Percentiles rank a stretch among this genome's conserved stretches.
These are phyloP conservation scores for Palythoa grandis DNA, from an alignment of 92 coral and sea anemone genomes.

Conservation along the genomic window DNA sequence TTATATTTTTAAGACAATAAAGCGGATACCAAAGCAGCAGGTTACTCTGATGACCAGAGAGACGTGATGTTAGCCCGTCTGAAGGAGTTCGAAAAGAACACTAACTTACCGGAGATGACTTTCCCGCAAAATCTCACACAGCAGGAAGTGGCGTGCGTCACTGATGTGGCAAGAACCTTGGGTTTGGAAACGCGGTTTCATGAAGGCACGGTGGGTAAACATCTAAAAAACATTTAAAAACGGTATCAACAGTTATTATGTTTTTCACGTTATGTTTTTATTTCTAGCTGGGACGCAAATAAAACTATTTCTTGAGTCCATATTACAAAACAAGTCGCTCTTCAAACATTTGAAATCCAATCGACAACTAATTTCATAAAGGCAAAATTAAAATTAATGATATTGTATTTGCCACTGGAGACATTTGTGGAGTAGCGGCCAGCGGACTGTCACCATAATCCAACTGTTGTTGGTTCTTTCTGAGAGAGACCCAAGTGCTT, in stretches of 20 bases:
- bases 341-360: no score
- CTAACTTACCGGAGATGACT: constrained; percentile 42
- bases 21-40: neutral
- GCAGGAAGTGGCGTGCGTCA: constrained; percentile 51
- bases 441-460: no score
- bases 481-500: no score
- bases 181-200: constrained; percentile 31
- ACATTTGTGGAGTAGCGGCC: no score
- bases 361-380: no score
- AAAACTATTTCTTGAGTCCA: no score
- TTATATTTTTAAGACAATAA: constrained; percentile 13
- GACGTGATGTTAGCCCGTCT: constrained; percentile 38
- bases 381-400: no score
- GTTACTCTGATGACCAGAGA: constrained; percentile 37
- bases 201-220: constrained; percentile 40
- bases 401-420: no score
- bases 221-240: neutral
- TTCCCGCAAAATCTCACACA: constrained; percentile 56
- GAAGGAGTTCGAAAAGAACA: constrained; percentile 50
- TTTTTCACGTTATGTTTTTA: neutral
- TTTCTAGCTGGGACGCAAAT: no score
- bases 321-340: no score
- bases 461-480: no score
- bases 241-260: neutral
- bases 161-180: constrained; percentile 43